Conservation (phyloP, 2,797 vertebrate species). For the Petrocephalus schoutedeni region DNA sequence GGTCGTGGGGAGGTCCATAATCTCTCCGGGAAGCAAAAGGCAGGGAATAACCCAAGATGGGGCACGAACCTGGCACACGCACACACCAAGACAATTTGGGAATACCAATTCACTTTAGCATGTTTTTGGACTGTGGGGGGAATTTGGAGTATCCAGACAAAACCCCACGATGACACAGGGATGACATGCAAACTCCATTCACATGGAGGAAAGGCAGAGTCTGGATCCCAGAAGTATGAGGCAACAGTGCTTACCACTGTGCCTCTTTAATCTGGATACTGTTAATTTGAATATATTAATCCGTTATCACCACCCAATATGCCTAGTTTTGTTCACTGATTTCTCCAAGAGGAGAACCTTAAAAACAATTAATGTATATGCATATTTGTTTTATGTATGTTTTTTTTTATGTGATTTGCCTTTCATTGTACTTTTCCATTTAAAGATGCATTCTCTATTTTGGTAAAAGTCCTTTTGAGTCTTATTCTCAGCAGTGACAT, state of each 20-base stretch:
- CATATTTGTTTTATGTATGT: not conserved
- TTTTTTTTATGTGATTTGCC: not conserved
- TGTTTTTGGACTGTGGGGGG: not conserved
- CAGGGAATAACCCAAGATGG: not conserved
- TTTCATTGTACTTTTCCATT: not conserved
- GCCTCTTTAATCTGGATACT: not conserved
- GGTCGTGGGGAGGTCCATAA: not conserved
- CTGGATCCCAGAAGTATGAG: not conserved
- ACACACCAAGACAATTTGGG: not conserved
- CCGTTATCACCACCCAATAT: not conserved
- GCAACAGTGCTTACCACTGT: not conserved
- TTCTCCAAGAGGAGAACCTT: not conserved
- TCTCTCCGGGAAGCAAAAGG: not conserved
- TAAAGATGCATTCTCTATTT: not conserved
- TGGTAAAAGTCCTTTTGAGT: not conserved
- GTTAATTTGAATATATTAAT: not conserved
- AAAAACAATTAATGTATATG: not conserved
- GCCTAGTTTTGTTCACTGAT: not conserved
- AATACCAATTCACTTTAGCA: not conserved
- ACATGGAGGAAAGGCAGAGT: not conserved
- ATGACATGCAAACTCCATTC: not conserved
- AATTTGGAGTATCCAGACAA: not conserved
- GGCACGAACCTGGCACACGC: not conserved
- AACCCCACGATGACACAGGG: not conserved
- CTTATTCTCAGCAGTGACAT: slow-evolving; percentile 13